phyloP scores from a whole-genome alignment of 2,113 vertebrate genomes.

The Neodon shergylaensis region DNA sequence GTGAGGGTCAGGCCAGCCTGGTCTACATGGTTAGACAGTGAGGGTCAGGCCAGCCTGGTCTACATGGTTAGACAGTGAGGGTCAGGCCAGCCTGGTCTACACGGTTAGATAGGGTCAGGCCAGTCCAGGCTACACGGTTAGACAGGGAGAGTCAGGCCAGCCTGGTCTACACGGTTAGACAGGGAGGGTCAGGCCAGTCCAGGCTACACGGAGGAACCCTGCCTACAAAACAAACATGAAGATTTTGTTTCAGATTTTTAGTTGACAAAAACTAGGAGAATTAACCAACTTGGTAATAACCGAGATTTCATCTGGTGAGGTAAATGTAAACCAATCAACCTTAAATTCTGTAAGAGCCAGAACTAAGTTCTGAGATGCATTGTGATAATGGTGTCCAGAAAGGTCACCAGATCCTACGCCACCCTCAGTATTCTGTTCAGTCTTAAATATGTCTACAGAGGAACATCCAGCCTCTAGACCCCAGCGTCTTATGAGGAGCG shows the following conservation, averaged over 20 bases:
- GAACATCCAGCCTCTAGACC: background rate
- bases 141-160: background rate
- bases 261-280: background rate
- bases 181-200: background rate
- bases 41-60: background rate
- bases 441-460: background rate
- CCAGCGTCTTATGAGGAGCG: background rate
- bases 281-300: conserved; percentile 10
- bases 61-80: background rate
- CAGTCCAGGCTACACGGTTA: background rate
- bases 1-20: background rate
- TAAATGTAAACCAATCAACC: conserved; percentile 2
- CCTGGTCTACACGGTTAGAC: too few relatives aligned
- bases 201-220: background rate
- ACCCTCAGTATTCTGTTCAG: background rate
- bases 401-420: background rate
- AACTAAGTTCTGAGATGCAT: background rate
- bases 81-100: background rate
- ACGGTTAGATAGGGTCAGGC: too few relatives aligned
- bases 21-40: too few relatives aligned
- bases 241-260: background rate
- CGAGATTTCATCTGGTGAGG: conserved; percentile 18
- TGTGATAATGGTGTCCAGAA: background rate
- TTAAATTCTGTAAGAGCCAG: background rate
- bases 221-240: background rate